These are phyloP conservation scores for Harpagoxenus sublaevis DNA, from an alignment of 2,888 invertebrate genomes.

Conservation along the genomic window DNA sequence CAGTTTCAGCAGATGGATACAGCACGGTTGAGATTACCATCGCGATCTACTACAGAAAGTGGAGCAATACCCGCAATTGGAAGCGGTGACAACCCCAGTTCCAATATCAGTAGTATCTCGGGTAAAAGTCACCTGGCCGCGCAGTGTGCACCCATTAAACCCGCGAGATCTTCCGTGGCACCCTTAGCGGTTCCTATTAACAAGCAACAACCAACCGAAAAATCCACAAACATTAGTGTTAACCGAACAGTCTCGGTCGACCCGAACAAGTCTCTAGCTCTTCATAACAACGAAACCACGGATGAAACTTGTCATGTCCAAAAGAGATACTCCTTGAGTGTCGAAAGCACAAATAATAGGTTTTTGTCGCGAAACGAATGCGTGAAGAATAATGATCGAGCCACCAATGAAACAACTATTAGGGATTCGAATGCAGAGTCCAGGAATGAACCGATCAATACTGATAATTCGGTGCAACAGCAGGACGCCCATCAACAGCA, in stretches of 20 bases:
- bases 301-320: conserved; percentile 59
- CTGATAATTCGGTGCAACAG: conserved; percentile 47
- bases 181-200: conserved; percentile 80
- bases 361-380: conserved; percentile 48
- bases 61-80: conserved; percentile 19
- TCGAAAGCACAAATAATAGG: conserved; percentile 57
- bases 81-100: conserved; percentile 24
- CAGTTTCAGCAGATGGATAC: conserved; percentile 78
- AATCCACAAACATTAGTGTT: conserved; percentile 22
- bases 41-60: background rate
- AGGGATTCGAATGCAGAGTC: conserved; percentile 49
- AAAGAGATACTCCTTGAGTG: conserved; percentile 57
- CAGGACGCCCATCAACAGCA: conserved; percentile 28
- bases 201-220: conserved; percentile 71
- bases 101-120: conserved; percentile 42
- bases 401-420: conserved; percentile 4
- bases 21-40: conserved; percentile 65
- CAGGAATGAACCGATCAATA: conserved; percentile 42
- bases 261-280: conserved; percentile 34
- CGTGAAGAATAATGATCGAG: conserved; percentile 33
- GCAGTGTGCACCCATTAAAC: conserved; percentile 81
- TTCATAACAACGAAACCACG: conserved; percentile 54
- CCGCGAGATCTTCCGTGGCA: conserved; percentile 77
- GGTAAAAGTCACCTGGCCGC: conserved; percentile 80
- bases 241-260: conserved; percentile 48